Percentiles rank a stretch among this genome's conserved stretches.
phyloP scores from a whole-genome alignment of 2,888 invertebrate genomes.

The Sycophila texana region DNA sequence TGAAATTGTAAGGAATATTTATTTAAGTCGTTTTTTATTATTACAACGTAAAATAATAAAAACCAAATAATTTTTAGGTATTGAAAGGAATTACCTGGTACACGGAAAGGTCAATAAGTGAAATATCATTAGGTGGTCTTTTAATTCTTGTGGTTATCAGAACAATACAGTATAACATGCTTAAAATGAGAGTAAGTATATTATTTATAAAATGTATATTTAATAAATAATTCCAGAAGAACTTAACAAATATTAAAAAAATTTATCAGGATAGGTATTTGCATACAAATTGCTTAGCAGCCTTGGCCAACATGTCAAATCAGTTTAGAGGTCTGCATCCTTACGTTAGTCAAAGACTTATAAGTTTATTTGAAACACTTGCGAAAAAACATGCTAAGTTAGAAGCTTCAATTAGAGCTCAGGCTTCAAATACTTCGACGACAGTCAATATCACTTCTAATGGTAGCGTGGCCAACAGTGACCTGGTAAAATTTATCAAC shows the following conservation, averaged over 20 bases:
- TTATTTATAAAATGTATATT: conserved; percentile 30
- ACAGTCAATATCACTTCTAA: conserved; percentile 63
- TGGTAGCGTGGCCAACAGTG: conserved; percentile 64
- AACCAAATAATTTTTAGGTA: conserved; percentile 78
- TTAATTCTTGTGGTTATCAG: conserved; percentile 95
- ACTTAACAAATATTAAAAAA: not conserved
- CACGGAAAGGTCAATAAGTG: conserved; percentile 91
- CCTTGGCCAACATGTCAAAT: conserved; percentile 98
- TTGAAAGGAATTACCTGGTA: conserved; percentile 95
- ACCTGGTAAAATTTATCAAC: conserved; percentile 64
- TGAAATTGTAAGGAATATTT: conserved; percentile 85
- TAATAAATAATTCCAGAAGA: not conserved
- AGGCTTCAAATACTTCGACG: conserved; percentile 59
- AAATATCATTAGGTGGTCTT: conserved; percentile 95
- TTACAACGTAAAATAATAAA: not conserved
- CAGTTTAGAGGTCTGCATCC: conserved; percentile 95
- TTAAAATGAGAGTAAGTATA: conserved; percentile 87
- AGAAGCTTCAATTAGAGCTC: conserved; percentile 75
- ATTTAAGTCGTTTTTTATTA: not conserved
- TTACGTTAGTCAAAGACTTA: conserved; percentile 95
- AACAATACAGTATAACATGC: conserved; percentile 98
- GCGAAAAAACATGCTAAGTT: conserved; percentile 89
- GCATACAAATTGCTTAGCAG: conserved; percentile 98
- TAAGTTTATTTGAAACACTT: conserved; percentile 93
- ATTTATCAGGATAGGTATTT: conserved; percentile 90